Percentiles rank a stretch among this genome's conserved stretches.
These are phyloP conservation scores for Sycophila texana DNA, from an alignment of 2,888 invertebrate genomes.

Conservation along the genomic window DNA sequence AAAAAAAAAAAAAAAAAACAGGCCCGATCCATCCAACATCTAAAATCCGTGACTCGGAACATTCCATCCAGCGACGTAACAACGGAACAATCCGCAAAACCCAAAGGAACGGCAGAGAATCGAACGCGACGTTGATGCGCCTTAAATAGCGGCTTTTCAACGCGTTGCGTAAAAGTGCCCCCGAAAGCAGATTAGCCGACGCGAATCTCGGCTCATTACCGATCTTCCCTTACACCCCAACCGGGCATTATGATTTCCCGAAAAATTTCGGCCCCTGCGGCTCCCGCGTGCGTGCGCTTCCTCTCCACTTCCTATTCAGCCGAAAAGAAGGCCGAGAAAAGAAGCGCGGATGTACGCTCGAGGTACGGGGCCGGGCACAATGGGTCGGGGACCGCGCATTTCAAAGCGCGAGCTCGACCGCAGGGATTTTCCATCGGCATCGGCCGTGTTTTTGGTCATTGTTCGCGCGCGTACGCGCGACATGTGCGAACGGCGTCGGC, in stretches of 20 bases:
- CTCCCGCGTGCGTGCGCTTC: neutral
- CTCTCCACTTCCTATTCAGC: slow-evolving; percentile 34
- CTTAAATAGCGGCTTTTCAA: slow-evolving; percentile 34
- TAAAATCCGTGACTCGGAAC: slow-evolving; percentile 31
- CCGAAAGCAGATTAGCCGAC: slow-evolving; percentile 45
- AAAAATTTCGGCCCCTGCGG: no score
- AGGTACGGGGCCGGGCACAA: slow-evolving; percentile 11
- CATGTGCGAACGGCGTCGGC: slow-evolving; percentile 31
- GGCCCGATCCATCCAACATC: neutral
- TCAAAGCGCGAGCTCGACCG: slow-evolving; percentile 40
- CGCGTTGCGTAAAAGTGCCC: slow-evolving; percentile 45
- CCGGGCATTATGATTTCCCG: neutral
- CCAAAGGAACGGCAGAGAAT: neutral
- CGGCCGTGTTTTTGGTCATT: neutral
- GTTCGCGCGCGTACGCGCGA: neutral
- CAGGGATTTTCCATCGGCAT: slow-evolving; percentile 18
- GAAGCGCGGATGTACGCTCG: slow-evolving; percentile 52
- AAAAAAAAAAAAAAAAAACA: no score
- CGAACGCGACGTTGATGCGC: slow-evolving; percentile 37
- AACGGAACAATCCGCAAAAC: neutral
- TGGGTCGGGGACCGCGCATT: slow-evolving; percentile 22
- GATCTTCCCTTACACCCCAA: neutral
- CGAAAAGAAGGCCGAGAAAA: slow-evolving; percentile 6
- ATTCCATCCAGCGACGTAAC: no score
- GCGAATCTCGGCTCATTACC: slow-evolving; percentile 21